Base-by-base conservation (phyloP, 23 tunicate genomes). In the Oikopleura albicans region DNA sequence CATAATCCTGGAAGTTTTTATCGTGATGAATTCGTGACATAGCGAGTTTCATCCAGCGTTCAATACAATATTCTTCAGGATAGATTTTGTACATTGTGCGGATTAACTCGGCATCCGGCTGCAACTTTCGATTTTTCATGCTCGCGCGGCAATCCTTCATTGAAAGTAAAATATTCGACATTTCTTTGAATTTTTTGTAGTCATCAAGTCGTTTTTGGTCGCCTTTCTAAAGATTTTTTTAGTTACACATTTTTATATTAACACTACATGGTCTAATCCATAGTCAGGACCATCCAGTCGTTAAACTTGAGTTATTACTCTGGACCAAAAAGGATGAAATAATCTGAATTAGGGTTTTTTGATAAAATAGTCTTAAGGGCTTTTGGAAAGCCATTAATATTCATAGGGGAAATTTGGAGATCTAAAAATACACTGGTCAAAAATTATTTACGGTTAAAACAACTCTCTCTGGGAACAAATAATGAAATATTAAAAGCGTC, bases 41-140 rank as follows among this genome's bases (percentile, higher is more conserved):
- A 37, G 37, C 27, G 36, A 16, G 4, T 2, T 16, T 71, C 37
- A 71, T 34, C 79, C 79, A 71, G 2, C 4, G 28, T 71, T 34
- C 37, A 71, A 31, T 34, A 2, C 4, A 37, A 31, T 2, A 2
- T 22, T 29, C 79, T 71, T 71, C 79, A 71, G 37, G 34, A 29
- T 71, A 71, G 37, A 71, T 71, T 71, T 71, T 71, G 79, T 71
- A 71, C 79, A 71, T 71, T 71, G 36, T 71, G 4, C 33, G 33
- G 79, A 71, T 71, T 22, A 71, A 37, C 2, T 71, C 79, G 2
- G 27, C 34, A 12, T 71, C 79, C 4, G 33, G 4, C 4, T 12
- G 34, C 36, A 71, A 31, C 2, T 27, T 71, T 71, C 37, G 33
- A 29, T 71, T 71, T 16, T 4, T 12, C 4, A 71, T 2, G 2